Conservation (phyloP, 2,113 vertebrate species). For the cat (Felis catus) region DNA sequence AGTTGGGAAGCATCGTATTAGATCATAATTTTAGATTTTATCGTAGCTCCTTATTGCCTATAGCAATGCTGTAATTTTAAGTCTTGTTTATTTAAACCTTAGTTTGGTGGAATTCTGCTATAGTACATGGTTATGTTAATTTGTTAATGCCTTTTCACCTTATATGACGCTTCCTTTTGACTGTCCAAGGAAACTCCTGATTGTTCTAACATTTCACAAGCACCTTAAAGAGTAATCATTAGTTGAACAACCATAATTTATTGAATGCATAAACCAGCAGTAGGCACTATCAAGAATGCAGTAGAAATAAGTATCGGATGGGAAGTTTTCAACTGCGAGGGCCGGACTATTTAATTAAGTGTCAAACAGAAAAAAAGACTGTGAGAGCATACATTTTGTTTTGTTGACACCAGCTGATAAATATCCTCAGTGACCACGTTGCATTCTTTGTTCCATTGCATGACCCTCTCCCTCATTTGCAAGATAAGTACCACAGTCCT, state of each 20-base stretch:
- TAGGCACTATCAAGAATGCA: neutral
- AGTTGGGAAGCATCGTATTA: neutral
- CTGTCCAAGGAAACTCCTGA: neutral
- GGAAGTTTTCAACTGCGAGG: neutral
- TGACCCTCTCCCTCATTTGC: neutral
- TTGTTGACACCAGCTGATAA: neutral
- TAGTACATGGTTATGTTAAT: neutral
- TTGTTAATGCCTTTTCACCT: neutral
- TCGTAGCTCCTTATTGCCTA: neutral
- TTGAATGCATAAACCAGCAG: neutral
- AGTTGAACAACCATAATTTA: neutral
- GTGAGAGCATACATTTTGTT: neutral
- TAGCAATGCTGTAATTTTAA: neutral
- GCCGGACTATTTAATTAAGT: neutral
- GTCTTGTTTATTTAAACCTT: neutral
- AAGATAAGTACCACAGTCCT: neutral
- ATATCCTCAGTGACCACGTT: neutral
- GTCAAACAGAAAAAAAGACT: neutral
- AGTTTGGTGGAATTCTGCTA: neutral
- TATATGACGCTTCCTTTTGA: neutral
- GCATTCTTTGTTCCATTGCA: neutral
- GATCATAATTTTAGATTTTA: conserved; percentile 3
- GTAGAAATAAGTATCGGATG: neutral
- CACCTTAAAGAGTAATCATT: neutral
- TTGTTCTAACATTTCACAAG: neutral